Evolutionary conservation across 2,888 invertebrate genomes (phyloP), one percentile per base, ranked within the genome.

Genomic region (Drosophila mercatorum): DNA sequence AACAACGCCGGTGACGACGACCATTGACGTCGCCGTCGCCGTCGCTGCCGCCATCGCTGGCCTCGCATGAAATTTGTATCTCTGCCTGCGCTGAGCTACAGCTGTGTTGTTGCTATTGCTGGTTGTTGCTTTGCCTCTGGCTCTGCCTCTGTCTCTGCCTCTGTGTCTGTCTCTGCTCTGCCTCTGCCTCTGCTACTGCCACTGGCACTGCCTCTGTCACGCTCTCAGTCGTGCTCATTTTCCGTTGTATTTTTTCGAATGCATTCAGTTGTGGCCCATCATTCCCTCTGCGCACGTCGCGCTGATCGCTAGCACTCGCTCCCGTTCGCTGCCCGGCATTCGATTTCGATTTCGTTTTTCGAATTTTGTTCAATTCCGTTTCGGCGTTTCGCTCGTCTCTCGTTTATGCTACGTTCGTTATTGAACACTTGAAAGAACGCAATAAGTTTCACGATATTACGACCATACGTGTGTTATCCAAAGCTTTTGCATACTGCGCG

Each of bases 251-350:
- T 88, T 88, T 82, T 81, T 86, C 80, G 83, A 82, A 69, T 84
- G 84, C 81, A 81, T 75, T 81, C 78, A 78, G 73, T 74, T 75
- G 78, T 75, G 69, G 85, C 74, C 83, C 88, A 89, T 90, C 92
- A 91, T 91, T 91, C 90, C 88, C 88, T 90, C 83, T 90, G 86
- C 89, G 91, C 78, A 84, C 91, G 90, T 89, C 82, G 92, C 83
- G 83, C 83, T 80, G 92, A 91, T 91, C 92, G 90, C 89, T 90
- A 80, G 85, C 72, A 62, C 56, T 46, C 53, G 75, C 72, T 80
- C 75, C 79, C 74, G 79, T 36, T 36, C 17, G 34, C 34, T 64
- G 63, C 38, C 55, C 53, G 66, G 57, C 53, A 59, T 43, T 41
- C 59, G 51, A 51, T 40, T 46, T 57, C 62, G 38, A 28, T 41